Evolutionary conservation across 2,888 invertebrate species (phyloP), one percentile per base, ranked within the genome.

Genomic region (Dicycla oo): DNA sequence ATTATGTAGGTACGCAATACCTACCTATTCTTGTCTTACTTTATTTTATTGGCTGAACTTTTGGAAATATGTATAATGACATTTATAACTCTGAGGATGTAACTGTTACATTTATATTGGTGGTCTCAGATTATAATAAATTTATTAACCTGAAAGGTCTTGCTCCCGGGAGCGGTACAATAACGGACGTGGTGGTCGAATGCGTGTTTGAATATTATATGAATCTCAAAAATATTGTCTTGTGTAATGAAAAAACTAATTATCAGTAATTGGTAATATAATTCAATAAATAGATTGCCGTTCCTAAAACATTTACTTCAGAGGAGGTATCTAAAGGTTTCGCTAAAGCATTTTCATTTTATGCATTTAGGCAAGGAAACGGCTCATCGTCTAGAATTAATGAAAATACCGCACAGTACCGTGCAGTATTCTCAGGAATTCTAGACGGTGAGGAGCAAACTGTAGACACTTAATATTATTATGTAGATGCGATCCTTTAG

Each of bases 381-480:
- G 26, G 45, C 26, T 6, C 20, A 30, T 3, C 6, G 30, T 56
- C 3, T 20, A 56, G 13, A 30, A 56, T 30, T 56, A 11, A 26
- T 38, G 20, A 30, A 6, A 20, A 38, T n/a, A 64, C 23, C n/a
- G 53, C 20, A 51, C 23, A 18, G 3, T 11, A 34, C 34, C 34
- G 34, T 34, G 34, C 34, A 3, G 34, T 34, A 34, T 34, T 34
- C 34, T 34, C 34, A 34, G 34, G 34, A 30, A 66, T 38, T n/a
- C 51, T 18, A 58, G 34, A 57, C 49, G 18, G 34, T 43, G 38
- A 43, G 47, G 34, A 34, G 40, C 38, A 61, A 56, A 66, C 34
- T 62, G n/a, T 54, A 45, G 45, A 23, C 49, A 43, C n/a, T 26
- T 30, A 63, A 38, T n/a, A n/a, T n/a, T n/a, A n/a, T n/a, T n/a